A percentile compares a stretch with the other conserved stretches of the same genome.
phyloP scores from a whole-genome alignment of 2,113 vertebrate genomes.

The Tretioscincus oriximinensis region DNA sequence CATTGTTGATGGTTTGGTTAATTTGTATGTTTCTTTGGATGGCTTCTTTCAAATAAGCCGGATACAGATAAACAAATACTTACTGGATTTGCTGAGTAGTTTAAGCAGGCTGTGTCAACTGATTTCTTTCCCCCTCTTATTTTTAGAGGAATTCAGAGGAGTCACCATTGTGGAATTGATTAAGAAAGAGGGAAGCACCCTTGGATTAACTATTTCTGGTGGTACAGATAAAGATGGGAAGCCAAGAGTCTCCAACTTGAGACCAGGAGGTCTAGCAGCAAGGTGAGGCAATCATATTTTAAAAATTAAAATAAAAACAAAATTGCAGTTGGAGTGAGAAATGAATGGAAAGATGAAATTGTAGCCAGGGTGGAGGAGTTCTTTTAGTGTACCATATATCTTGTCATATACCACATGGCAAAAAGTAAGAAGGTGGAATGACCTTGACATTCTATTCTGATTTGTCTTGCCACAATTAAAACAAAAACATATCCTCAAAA shows the following conservation, averaged over 20 bases:
- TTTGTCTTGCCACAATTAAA: conserved; percentile 21
- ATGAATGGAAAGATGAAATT: background rate
- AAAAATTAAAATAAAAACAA: background rate
- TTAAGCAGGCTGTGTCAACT: background rate
- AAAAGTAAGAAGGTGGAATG: conserved; percentile 39
- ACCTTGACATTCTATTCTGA: conserved; percentile 31
- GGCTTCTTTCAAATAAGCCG: background rate
- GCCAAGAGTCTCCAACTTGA: conserved; percentile 92
- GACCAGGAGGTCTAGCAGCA: conserved; percentile 91
- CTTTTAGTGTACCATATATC: background rate
- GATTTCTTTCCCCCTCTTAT: conserved; percentile 32
- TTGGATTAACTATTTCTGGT: conserved; percentile 95
- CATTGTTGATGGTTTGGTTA: background rate
- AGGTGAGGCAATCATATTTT: conserved; percentile 78
- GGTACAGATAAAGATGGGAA: conserved; percentile 97
- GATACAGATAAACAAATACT: background rate
- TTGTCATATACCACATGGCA: background rate
- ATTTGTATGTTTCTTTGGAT: background rate
- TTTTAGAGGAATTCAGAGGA: conserved; percentile 90
- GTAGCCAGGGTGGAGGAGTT: background rate
- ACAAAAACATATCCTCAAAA: conserved; percentile 10
- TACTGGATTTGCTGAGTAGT: background rate
- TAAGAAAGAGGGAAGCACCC: conserved; percentile 93
- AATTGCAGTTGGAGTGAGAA: background rate
- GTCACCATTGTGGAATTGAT: conserved; percentile 93